Evolutionary conservation across 2,113 vertebrate genomes (phyloP), one percentile per base, ranked within the genome.

Genomic region (Romanogobio albipinnatus): DNA sequence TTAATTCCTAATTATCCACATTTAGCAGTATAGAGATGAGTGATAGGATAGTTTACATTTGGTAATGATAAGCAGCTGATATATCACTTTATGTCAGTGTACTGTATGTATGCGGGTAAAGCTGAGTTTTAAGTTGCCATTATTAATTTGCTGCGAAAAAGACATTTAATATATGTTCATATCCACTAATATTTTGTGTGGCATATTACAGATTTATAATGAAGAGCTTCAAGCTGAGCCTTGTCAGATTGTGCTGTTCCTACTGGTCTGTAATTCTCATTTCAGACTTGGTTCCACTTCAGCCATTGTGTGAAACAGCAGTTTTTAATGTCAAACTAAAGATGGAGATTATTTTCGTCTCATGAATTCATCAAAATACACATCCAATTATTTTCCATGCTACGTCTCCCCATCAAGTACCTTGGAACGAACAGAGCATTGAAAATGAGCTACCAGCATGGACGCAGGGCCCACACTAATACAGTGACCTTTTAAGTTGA

Each of bases 401-500:
- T 77, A 45, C 29, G 9, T 51, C 26, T 70, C 56, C 36, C 76
- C 43, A 56, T 36, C 49, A 29, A 74, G 68, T 49, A n/a, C 29
- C 29, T 33, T 66, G 62, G 66, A 82, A 58, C 49, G 73, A 62
- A 68, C 81, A 47, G 33, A 33, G 64, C 49, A 19, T 59, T 24
- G 39, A 53, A 83, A 75, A 76, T 62, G 51, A 76, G 15, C 66
- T 39, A 33, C 80, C n/a, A 17, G 29, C 59, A 70, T 62, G 74
- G 15, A 59, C 8, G 73, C 39, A 13, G 45, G 45, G 33, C 53
- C 81, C 84, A 83, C 91, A 90, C 89, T 91, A 92, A 93, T 90
- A 89, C 84, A 88, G 76, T 93, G 93, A 94, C 93, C 92, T 94
- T 94, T 93, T 87, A 92, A 93, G 90, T 77, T 92, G 93, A 91